phyloP scores from a whole-genome alignment of 2,113 vertebrate species.

The Camelus dromedarius region DNA sequence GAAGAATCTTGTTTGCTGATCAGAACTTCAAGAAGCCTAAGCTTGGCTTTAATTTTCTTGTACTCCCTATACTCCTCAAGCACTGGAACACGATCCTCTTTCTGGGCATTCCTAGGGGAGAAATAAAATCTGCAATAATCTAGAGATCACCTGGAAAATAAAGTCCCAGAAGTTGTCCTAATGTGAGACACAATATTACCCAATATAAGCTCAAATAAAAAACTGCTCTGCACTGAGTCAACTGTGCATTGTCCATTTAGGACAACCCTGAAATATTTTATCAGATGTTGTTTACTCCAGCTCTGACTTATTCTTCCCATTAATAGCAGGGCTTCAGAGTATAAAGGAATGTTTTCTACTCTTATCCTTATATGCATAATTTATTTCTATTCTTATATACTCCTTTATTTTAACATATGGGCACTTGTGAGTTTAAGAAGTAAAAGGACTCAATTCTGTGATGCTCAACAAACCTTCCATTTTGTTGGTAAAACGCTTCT shows the following conservation, averaged over 20 bases:
- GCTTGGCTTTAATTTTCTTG: slow-evolving; percentile 98
- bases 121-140: slow-evolving; percentile 23
- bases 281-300: slow-evolving; percentile 26
- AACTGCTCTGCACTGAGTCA: background rate
- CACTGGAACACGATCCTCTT: slow-evolving; percentile 97
- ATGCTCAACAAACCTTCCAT: slow-evolving; percentile 92
- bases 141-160: slow-evolving; percentile 65
- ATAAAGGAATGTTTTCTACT: slow-evolving; percentile 33
- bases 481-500: slow-evolving; percentile 97
- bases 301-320: slow-evolving; percentile 20
- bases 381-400: slow-evolving; percentile 39
- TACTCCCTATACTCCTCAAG: slow-evolving; percentile 97
- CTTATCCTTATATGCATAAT: slow-evolving; percentile 3
- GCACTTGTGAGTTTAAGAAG: slow-evolving; percentile 14
- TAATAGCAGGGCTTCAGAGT: slow-evolving; percentile 9
- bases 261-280: slow-evolving; percentile 48
- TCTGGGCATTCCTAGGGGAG: slow-evolving; percentile 93
- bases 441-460: slow-evolving; percentile 1
- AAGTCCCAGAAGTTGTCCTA: slow-evolving; percentile 18
- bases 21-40: slow-evolving; percentile 97
- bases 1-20: slow-evolving; percentile 99
- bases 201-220: slow-evolving; percentile 61
- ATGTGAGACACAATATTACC: slow-evolving; percentile 34
- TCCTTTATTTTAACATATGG: slow-evolving; percentile 38
- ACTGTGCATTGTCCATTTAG: background rate